phyloP scores from a whole-genome alignment of 2,888 invertebrate genomes.

The Hoplodrina ambigua region DNA sequence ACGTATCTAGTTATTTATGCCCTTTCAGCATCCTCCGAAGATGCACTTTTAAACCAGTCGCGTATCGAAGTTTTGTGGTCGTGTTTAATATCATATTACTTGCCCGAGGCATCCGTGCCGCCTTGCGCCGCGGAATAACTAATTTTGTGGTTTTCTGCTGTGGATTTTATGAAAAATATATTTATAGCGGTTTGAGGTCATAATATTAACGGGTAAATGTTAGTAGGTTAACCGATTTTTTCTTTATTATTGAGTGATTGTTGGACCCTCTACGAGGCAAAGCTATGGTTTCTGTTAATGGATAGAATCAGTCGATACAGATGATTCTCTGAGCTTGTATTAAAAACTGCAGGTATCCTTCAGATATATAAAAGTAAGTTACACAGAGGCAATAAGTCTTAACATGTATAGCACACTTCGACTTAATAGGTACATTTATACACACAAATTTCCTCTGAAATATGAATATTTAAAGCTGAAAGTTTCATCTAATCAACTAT shows the following conservation, averaged over 20 bases:
- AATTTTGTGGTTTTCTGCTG: constrained; percentile 14
- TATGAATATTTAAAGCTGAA: constrained; percentile 19
- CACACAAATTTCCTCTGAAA: not conserved
- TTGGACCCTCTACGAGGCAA: too few species aligned
- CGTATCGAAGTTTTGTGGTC: constrained; percentile 39
- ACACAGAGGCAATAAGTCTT: too few species aligned
- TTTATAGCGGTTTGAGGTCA: constrained; percentile 11
- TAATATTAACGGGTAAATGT: not conserved
- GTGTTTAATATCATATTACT: constrained; percentile 48
- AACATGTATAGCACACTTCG: too few species aligned
- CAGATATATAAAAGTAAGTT: too few species aligned
- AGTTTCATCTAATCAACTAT: constrained; percentile 36
- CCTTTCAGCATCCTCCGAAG: constrained; percentile 44
- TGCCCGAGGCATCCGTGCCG: constrained; percentile 30
- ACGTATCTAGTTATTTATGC: constrained; percentile 60
- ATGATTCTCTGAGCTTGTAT: too few species aligned
- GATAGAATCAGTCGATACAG: too few species aligned
- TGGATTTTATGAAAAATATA: constrained; percentile 30
- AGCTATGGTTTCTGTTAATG: too few species aligned
- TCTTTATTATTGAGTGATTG: not conserved
- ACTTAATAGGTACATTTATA: not conserved
- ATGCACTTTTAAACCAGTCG: constrained; percentile 53
- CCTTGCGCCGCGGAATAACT: constrained; percentile 27
- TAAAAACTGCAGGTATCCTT: too few species aligned
- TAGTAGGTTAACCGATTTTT: not conserved